A percentile compares a stretch with the other conserved stretches of the same genome.
phyloP scores from a whole-genome alignment of 2,797 vertebrate species.

The Ctenochaetus hawaiiensis region DNA sequence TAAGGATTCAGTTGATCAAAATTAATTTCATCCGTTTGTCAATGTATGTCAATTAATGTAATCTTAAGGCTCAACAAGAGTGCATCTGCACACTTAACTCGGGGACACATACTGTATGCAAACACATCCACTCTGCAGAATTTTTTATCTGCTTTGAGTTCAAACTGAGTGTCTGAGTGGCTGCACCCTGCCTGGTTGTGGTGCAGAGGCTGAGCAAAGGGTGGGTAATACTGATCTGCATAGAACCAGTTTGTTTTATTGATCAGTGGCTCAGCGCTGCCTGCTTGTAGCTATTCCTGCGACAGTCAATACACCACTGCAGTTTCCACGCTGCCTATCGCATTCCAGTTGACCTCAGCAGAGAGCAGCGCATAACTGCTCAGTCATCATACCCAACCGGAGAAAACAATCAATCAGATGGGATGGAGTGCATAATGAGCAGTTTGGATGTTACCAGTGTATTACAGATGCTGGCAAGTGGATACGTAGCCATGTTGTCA shows the following conservation, averaged over 20 bases:
- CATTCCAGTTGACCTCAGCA: constrained; percentile 80
- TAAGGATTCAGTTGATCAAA: not conserved
- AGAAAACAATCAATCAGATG: constrained; percentile 50
- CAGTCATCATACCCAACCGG: constrained; percentile 65
- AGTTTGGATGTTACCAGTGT: constrained; percentile 25
- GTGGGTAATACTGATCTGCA: constrained; percentile 66
- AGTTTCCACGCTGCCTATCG: constrained; percentile 71
- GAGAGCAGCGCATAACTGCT: constrained; percentile 63
- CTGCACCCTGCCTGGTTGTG: constrained; percentile 50
- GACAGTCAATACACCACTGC: constrained; percentile 80
- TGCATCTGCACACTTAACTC: not conserved
- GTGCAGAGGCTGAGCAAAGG: constrained; percentile 61
- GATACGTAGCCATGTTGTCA: not conserved
- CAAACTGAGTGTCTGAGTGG: constrained; percentile 13
- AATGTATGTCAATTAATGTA: constrained; percentile 7
- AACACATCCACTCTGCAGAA: constrained; percentile 27
- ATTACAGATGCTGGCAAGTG: constrained; percentile 14
- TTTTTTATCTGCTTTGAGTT: constrained; percentile 1
- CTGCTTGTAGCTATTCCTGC: constrained; percentile 80
- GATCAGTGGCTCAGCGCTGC: constrained; percentile 73
- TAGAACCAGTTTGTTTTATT: constrained; percentile 75
- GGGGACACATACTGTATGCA: not conserved
- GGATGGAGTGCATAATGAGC: constrained; percentile 30
- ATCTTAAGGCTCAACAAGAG: not conserved
- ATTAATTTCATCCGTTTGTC: not conserved